Evolutionary conservation across 2,797 vertebrate species (phyloP), one percentile per base, ranked within the genome.

Genomic region (Myotis findleyi): DNA sequence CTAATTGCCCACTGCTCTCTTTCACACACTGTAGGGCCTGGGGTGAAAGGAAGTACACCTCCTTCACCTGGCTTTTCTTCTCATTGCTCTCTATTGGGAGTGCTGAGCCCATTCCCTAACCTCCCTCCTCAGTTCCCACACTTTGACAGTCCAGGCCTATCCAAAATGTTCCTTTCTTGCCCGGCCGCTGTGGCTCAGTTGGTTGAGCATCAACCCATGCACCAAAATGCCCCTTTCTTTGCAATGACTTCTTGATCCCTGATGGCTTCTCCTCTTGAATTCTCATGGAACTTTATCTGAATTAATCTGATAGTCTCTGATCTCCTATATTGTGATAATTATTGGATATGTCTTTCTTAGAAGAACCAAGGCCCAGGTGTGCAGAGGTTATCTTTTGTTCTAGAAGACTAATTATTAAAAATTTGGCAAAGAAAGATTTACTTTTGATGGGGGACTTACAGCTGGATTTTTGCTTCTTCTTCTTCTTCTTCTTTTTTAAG

Each of bases 351-450:
- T 91, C 13, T 76, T 66, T 59, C 16, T 36, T 71, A 55, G 17
- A 71, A 93, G 27, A 68, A 79, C 8, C 8, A 68, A 53, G 49
- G 10, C 36, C 30, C 27, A 85, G 9, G 21, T 80, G 16, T 38
- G 17, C 11, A 81, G 38, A 94, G 41, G 55, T 55, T 80, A 77
- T 55, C 12, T 30, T 62, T 84, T 89, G 7, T 30, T 73, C 6
- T 86, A 51, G 27, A 85, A 76, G 25, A 33, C 20, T 49, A 71
- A 75, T 38, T 79, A 75, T 66, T 27, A 49, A 93, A 88, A 79
- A 41, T 75, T 77, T 82, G 7, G 9, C 14, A 57, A 94, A 95
- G 21, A 68, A 72, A 93, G 5, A 0, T 10, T 85, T 90, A 36
- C 41, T 96, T 91, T 81, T 36, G 14, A 38, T 72, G 59, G 27